These are phyloP conservation scores for Limnothrissa miodon DNA, from an alignment of 2,113 vertebrate species.

Conservation along the genomic window DNA sequence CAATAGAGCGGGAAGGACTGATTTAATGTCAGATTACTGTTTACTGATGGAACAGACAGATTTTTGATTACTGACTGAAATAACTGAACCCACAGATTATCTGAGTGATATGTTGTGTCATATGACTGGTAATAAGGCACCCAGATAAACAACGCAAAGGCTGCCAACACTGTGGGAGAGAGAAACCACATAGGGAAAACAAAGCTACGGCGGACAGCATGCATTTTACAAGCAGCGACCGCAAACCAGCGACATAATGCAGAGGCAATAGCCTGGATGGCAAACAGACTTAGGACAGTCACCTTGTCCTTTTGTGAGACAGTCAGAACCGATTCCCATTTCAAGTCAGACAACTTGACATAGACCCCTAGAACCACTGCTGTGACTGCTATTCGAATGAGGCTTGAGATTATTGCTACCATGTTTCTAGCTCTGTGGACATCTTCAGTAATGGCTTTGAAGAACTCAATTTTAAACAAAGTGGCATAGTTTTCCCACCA, in stretches of 20 bases:
- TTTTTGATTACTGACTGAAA: too few species aligned
- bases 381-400: conserved; percentile 56
- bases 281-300: conserved; percentile 32
- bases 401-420: conserved; percentile 55
- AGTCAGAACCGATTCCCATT: conserved; percentile 49
- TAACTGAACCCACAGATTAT: too few species aligned
- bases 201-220: conserved; percentile 47
- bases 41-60: too few species aligned
- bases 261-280: conserved; percentile 42
- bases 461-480: conserved; percentile 43
- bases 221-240: conserved; percentile 51
- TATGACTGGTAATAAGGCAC: not conserved
- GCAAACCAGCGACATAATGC: conserved; percentile 47
- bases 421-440: conserved; percentile 49
- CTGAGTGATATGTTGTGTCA: not conserved
- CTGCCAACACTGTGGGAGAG: conserved; percentile 25
- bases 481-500: conserved; percentile 68
- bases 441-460: conserved; percentile 49
- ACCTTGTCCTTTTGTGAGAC: not conserved
- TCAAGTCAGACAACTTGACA: conserved; percentile 47
- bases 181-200: conserved; percentile 36
- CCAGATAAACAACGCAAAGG: conserved; percentile 26
- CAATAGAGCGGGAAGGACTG: not conserved
- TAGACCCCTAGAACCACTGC: conserved; percentile 59
- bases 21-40: too few species aligned